Base-by-base conservation (phyloP, 2,113 vertebrate genomes). In the Petrocephalus zakoni region DNA sequence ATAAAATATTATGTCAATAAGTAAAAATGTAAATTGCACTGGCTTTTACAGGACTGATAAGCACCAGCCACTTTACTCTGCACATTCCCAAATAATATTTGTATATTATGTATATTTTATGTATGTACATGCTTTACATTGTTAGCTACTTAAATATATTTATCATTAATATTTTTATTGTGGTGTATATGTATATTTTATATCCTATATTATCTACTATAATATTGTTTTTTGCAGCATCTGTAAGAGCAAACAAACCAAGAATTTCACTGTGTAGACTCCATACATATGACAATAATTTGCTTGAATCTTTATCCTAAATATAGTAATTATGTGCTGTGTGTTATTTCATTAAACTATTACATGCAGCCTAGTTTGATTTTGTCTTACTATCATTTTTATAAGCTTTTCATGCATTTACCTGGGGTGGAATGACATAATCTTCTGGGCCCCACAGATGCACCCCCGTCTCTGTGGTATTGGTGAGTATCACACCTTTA, bases 351-450 rank as follows among this genome's bases (percentile, higher is more conserved):
- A 68, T 68, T 64, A 75, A 37, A 75, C 4, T 75, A 75, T 37
- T 17, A 78, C 72, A 78, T 17, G 72, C 13, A 78, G 42, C 34
- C 34, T 78, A 0, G 1, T 78, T 78, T 42, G 5, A 15, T 78
- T 42, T 42, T 78, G 34, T 78, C 72, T 37, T 25, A 37, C 15
- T 78, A 13, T 10, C 29, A 68, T 68, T 29, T 68, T n/a, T 68
- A 68, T 68, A 68, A 4, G 25, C 8, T 19, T 19, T 42, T 56
- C 34, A 37, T 49, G 46, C 10, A 87, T 94, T 94, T 87, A 99
- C 98, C 96, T 98, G 97, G 0, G 97, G 94, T 58, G 97, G 98
- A 88, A 98, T 96, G 90, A 98, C 97, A 0, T 97, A 99, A 92
- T 99, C 98, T 1, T 95, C 97, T 0, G 97, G 97, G 13, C 97